A percentile compares a stretch with the other conserved stretches of the same genome.
phyloP scores from a whole-genome alignment of 1,140 invertebrate genomes.

The Colletes latitarsis region DNA sequence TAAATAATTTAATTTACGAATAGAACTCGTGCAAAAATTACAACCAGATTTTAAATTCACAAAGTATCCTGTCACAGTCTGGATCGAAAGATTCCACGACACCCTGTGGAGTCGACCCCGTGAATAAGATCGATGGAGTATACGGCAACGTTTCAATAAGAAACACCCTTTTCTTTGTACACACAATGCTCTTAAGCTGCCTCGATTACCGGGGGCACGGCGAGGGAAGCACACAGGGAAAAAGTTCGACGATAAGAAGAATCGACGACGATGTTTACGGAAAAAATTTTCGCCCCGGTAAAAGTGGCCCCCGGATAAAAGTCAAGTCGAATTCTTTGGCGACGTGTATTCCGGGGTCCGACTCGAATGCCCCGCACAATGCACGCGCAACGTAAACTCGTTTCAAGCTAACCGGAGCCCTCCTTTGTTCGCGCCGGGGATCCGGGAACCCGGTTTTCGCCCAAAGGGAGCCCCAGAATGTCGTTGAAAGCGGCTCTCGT shows the following conservation, averaged over 20 bases:
- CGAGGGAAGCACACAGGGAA: not conserved
- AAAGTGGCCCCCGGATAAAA: constrained; percentile 14
- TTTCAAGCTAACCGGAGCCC: not conserved
- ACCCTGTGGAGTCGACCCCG: too few species aligned
- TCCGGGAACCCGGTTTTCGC: constrained; percentile 26
- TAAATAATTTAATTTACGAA: too few species aligned
- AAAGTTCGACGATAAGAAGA: constrained; percentile 6
- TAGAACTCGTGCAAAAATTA: too few species aligned
- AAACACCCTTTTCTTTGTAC: not conserved
- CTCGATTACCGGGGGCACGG: not conserved
- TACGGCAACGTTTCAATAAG: not conserved
- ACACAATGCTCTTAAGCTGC: not conserved
- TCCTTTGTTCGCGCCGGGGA: not conserved
- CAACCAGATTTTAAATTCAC: too few species aligned
- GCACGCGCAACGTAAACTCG: constrained; percentile 21
- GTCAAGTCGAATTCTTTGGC: constrained; percentile 12
- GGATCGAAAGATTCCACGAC: too few species aligned
- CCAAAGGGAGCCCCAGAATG: not conserved
- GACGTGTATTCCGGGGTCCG: not conserved
- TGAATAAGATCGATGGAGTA: too few species aligned
- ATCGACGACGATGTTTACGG: constrained; percentile 24
- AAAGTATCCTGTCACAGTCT: too few species aligned
- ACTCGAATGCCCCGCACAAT: constrained; percentile 1
- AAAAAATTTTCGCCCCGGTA: constrained; percentile 1
- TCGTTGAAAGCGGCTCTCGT: constrained; percentile 12